phyloP scores from a whole-genome alignment of 2,797 vertebrate genomes.

The Mus spretus region DNA sequence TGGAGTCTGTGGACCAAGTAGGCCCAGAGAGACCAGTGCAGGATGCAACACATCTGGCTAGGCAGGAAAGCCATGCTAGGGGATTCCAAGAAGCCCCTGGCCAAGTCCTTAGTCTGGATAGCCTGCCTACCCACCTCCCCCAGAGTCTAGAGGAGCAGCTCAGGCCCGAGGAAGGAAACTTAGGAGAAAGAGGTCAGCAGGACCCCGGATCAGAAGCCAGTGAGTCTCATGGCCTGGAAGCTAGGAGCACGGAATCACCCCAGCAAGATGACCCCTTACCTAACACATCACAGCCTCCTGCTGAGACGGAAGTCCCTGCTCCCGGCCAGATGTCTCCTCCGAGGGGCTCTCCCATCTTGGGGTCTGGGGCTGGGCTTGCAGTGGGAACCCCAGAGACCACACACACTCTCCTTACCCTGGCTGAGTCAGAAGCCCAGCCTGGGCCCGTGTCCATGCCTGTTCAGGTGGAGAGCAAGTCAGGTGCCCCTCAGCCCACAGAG shows the following conservation, averaged over 20 bases:
- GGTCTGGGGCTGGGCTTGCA: neutral
- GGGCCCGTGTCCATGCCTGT: no score
- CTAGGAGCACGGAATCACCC: fast-evolving
- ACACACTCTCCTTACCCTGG: neutral
- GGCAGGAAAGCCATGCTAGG: neutral
- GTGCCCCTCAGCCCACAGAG: neutral
- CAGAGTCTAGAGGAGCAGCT: neutral
- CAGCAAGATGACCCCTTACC: neutral
- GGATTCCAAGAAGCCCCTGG: neutral
- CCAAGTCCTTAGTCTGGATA: neutral
- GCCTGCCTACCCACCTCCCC: neutral
- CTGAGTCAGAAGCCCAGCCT: neutral
- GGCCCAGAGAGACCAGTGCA: neutral
- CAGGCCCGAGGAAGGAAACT: neutral
- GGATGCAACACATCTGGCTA: fast-evolving
- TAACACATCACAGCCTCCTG: neutral
- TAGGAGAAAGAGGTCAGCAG: neutral
- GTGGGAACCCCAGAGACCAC: neutral
- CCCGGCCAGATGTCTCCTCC: neutral
- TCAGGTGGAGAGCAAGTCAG: neutral
- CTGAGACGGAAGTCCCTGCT: neutral
- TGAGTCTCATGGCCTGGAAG: neutral
- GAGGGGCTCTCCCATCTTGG: neutral
- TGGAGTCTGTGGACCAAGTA: neutral
- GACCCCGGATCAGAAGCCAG: neutral